These are phyloP conservation scores for Pteronura brasiliensis DNA, from an alignment of 2,113 vertebrate genomes.

Conservation along the genomic window DNA sequence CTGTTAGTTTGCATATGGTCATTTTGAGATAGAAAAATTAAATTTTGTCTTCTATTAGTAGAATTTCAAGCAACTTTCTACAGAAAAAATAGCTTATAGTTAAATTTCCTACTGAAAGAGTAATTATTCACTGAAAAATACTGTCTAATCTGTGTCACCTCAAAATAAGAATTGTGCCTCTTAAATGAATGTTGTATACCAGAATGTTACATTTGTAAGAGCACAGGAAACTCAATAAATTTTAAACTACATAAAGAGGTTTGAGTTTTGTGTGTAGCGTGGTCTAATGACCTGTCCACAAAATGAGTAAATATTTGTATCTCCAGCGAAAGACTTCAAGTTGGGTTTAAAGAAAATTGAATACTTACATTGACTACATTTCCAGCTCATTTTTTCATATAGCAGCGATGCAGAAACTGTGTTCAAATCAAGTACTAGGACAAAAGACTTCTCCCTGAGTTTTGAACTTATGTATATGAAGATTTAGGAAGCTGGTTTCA, in stretches of 20 bases:
- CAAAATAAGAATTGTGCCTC: constrained; percentile 58
- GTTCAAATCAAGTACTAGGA: not conserved
- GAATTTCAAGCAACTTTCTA: constrained; percentile 42
- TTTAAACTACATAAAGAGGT: constrained; percentile 64
- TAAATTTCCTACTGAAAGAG: constrained; percentile 42
- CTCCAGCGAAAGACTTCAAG: constrained; percentile 33
- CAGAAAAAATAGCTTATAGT: not conserved
- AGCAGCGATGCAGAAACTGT: not conserved
- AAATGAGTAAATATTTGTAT: not conserved
- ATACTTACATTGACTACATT: not conserved
- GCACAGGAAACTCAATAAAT: constrained; percentile 51
- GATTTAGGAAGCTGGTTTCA: not conserved
- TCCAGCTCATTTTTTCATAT: not conserved
- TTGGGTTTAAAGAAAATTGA: not conserved
- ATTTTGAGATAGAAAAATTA: constrained; percentile 12
- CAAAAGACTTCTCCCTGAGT: not conserved
- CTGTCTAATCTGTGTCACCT: not conserved
- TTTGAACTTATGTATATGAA: constrained; percentile 19
- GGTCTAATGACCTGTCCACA: not conserved
- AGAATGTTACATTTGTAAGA: constrained; percentile 63
- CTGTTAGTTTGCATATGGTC: not conserved
- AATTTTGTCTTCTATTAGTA: constrained; percentile 15
- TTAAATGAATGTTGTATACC: constrained; percentile 59
- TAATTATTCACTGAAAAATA: constrained; percentile 20
- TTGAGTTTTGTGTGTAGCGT: constrained; percentile 34